phyloP scores from a whole-genome alignment of 2,888 invertebrate species.

The Diaprepes abbreviatus region DNA sequence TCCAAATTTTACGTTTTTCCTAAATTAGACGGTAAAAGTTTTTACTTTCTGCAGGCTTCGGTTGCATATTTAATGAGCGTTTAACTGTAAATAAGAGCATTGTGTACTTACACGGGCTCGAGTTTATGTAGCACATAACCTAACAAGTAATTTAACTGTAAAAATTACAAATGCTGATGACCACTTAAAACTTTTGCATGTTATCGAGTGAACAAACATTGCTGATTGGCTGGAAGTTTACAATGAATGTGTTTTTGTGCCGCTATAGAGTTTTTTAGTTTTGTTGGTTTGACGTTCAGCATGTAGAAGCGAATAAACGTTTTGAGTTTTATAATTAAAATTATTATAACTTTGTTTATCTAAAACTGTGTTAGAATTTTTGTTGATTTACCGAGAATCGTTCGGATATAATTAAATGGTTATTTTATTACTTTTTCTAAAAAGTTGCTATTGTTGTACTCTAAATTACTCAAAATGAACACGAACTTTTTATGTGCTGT shows the following conservation, averaged over 20 bases:
- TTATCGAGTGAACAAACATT: constrained; percentile 29
- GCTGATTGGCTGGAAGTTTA: constrained; percentile 39
- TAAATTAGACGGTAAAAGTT: no score
- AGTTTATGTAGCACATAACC: constrained; percentile 6
- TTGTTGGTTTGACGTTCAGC: constrained; percentile 2
- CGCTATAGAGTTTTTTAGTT: constrained; percentile 5
- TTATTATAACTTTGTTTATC: no score
- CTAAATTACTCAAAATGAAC: no score
- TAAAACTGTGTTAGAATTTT: no score
- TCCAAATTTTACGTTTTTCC: no score
- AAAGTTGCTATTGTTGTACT: no score
- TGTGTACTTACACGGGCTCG: not conserved
- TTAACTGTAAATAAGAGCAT: not conserved
- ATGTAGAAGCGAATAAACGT: not conserved
- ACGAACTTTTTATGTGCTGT: no score
- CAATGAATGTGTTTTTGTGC: constrained; percentile 26
- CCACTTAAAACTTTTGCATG: constrained; percentile 26
- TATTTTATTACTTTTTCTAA: no score
- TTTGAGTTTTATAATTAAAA: no score
- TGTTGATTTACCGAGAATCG: no score
- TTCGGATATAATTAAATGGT: no score
- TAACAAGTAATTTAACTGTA: constrained; percentile 31
- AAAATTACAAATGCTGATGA: constrained; percentile 29
- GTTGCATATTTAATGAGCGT: not conserved
- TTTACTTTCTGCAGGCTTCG: no score